Conservation (phyloP, 1,140 invertebrate species). For the Xylocopa sonorina region DNA sequence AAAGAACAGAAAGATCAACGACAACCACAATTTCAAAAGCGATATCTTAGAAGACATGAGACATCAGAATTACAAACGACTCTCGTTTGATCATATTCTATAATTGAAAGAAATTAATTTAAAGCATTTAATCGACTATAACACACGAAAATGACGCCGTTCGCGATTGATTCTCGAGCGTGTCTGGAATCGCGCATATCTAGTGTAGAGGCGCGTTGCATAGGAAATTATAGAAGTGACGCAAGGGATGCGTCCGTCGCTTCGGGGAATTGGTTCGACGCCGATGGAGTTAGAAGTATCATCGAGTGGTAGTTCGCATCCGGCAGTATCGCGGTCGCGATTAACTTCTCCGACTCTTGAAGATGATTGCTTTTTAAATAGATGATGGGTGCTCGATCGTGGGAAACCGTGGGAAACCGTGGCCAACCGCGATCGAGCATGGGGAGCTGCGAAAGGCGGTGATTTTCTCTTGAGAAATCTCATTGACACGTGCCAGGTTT, state of each 20-base stretch:
- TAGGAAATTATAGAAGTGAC: constrained; percentile 65
- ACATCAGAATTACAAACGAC: too few relatives aligned
- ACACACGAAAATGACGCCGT: neutral
- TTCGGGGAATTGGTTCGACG: constrained; percentile 75
- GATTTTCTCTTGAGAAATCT: constrained; percentile 30
- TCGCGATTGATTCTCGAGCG: neutral
- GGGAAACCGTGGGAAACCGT: constrained; percentile 71
- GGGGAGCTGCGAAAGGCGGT: neutral
- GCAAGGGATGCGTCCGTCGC: constrained; percentile 65
- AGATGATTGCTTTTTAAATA: constrained; percentile 75
- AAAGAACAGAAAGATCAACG: too few relatives aligned
- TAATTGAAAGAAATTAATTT: too few relatives aligned
- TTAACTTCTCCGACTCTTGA: constrained; percentile 73
- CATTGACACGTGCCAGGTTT: neutral
- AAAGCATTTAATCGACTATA: neutral
- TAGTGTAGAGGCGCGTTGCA: neutral
- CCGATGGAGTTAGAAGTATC: constrained; percentile 71
- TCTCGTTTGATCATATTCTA: too few relatives aligned
- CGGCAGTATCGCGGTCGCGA: constrained; percentile 68
- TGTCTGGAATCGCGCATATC: neutral
- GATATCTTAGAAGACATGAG: too few relatives aligned
- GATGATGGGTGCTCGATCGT: constrained; percentile 57
- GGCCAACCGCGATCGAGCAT: constrained; percentile 19
- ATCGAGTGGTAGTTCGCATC: constrained; percentile 79
- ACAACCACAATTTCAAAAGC: too few relatives aligned